Base-by-base conservation (phyloP, 2,888 invertebrate species). In the Cerceris rybyensis region DNA sequence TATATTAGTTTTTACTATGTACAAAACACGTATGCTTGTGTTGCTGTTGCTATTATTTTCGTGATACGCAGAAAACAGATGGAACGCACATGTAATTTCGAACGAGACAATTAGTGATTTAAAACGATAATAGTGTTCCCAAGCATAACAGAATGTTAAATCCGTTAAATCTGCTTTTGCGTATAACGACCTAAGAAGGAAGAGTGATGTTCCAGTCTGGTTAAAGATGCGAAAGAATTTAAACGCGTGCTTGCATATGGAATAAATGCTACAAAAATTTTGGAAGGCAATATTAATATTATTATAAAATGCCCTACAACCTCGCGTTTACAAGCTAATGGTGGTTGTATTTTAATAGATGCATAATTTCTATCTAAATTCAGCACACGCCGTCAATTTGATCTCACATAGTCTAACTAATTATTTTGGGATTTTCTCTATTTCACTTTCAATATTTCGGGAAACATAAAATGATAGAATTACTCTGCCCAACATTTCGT, bases 1-100 rank as follows among this genome's bases (percentile, higher is more conserved):
- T 90, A 90, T 89, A 90, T 90, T 90, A 90, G 87, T 88, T 87
- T 87, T 89, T 78, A 88, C 86, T 90, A 88, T 89, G 85, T 89
- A 88, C 90, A 89, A 87, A 88, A 88, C 88, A 88, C 88, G 84
- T 87, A 87, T 81, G 87, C 81, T 78, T 75, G 69, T 84, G 80
- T 85, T 83, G 80, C 71, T 81, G 82, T 75, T 86, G 82, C 81
- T 87, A 85, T 83, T 78, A 83, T 76, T 71, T 28, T 78, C 83
- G 80, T 69, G 65, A 80, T 86, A 85, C 86, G 86, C 86, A 84
- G 39, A 86, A 85, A 86, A 86, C 84, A 86, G 84, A 83, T 78
- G 71, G 64, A 86, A 84, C 84, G 83, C 72, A 66, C 49, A 54
- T 69, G 60, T 74, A 55, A 75, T 59, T 76, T 58, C 66, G 70